Conservation (phyloP, 1,140 invertebrate species). For the Coelopa frigida region DNA sequence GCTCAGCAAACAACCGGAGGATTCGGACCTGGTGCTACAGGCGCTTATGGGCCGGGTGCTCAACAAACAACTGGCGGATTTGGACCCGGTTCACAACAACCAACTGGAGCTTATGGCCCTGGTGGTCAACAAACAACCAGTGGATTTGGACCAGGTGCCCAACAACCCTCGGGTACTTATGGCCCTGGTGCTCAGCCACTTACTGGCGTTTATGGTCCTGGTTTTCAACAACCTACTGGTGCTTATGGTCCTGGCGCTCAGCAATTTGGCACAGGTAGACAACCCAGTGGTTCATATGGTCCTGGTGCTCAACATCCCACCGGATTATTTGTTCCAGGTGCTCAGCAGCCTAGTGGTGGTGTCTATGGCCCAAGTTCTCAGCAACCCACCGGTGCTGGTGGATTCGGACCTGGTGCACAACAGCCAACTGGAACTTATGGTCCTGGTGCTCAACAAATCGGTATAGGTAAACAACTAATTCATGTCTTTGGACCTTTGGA, state of each 20-base stretch:
- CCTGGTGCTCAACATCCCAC: background rate
- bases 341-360: background rate
- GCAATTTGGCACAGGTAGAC: background rate
- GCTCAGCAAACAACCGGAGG: too few relatives aligned
- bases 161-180: background rate
- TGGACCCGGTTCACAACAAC: background rate
- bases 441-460: slow-evolving; percentile 6
- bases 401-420: background rate
- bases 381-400: background rate
- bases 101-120: background rate
- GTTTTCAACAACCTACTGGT: background rate
- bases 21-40: slow-evolving; percentile 9
- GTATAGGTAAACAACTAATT: slow-evolving; percentile 4
- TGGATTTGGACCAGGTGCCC: background rate
- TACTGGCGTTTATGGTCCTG: background rate
- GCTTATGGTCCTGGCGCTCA: slow-evolving; percentile 7
- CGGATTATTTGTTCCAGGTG: background rate
- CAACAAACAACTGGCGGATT: background rate
- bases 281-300: background rate
- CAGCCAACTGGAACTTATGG: background rate
- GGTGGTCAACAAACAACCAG: background rate
- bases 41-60: slow-evolving; percentile 11
- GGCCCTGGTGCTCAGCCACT: background rate
- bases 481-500: too few relatives aligned
- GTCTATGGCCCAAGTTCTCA: background rate